Base-by-base conservation (phyloP, 2,113 vertebrate species). In the Galeopterus variegatus region DNA sequence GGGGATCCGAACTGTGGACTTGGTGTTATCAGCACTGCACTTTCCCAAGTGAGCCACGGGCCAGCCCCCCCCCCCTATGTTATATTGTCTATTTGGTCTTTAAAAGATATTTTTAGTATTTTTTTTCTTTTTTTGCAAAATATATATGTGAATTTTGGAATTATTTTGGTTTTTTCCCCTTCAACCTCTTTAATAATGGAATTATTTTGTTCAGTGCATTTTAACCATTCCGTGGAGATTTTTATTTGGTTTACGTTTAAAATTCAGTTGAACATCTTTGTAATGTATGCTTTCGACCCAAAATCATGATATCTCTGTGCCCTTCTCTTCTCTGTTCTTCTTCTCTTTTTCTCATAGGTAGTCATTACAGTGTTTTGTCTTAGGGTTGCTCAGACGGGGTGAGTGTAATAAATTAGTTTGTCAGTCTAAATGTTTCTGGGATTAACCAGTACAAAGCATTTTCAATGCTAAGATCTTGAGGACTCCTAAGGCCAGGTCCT, bases 181-280 rank as follows among this genome's bases (percentile, higher is more conserved):
- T 41, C 41, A 41, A 41, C 41, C 41, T 41, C 41, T 41, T 41
- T 41, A 41, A 41, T 41, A 41, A 41, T 5, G 1, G 8, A 50
- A 64, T 45, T 90, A 33, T 62, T 83, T 86, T 79, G 33, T 65
- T 90, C 83, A 73, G 33, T 84, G 3, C 64, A 58, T 93, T 88
- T 91, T 91, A 60, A 79, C 52, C 28, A 60, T 90, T 93, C 56
- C 28, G 1, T 58, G 70, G n/a, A 77, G 45, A 54, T 76, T 94
- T 93, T 83, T 56, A 77, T 83, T 95, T 97, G 75, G 31, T 56
- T 83, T 95, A 48, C 84, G 17, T 88, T 88, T 67, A 75, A 93
- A 82, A 60, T 75, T n/a, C 24, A 87, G 8, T 41, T 77, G 52
- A 81, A 69, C 21, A 86, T 75, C 41, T 81, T 80, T 81, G 70